Evolutionary conservation across 2,113 vertebrate species (phyloP).

Genomic region (Solenodon paradoxus): DNA sequence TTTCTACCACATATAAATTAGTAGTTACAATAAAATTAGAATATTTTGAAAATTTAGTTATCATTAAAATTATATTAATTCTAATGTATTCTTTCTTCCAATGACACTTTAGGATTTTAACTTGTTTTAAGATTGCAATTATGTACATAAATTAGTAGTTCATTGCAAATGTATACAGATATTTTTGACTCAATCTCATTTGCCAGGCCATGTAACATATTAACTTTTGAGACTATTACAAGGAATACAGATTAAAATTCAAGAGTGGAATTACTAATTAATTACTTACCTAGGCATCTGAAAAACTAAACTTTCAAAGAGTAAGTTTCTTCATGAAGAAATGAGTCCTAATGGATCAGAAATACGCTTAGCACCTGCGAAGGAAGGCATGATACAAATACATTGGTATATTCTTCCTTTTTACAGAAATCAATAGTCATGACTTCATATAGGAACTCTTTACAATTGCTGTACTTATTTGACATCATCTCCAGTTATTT

Average conservation of each 20-base stretch:
- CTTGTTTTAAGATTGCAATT: not conserved
- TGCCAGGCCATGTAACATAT: not conserved
- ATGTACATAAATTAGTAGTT: not conserved
- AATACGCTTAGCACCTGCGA: not conserved
- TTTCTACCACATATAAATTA: not conserved
- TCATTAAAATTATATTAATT: constrained; percentile 3
- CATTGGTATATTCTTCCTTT: not conserved
- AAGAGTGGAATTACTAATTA: not conserved
- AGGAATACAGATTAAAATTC: not conserved
- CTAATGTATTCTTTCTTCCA: constrained; percentile 3
- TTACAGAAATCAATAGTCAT: not conserved
- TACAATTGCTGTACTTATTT: not conserved
- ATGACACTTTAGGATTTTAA: not conserved
- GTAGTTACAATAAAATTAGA: not conserved
- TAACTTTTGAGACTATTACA: not conserved
- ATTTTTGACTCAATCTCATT: not conserved
- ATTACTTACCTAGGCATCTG: not conserved
- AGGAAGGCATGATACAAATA: not conserved
- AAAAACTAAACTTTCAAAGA: not conserved
- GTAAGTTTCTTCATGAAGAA: not conserved
- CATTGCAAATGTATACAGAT: not conserved
- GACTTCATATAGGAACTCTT: not conserved
- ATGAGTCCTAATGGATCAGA: not conserved
- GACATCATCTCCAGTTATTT: not conserved
- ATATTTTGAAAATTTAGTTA: not conserved